Evolutionary conservation across 2,113 vertebrate species (phyloP), one percentile per base, ranked within the genome.

Genomic region (Paradisaea rubra): DNA sequence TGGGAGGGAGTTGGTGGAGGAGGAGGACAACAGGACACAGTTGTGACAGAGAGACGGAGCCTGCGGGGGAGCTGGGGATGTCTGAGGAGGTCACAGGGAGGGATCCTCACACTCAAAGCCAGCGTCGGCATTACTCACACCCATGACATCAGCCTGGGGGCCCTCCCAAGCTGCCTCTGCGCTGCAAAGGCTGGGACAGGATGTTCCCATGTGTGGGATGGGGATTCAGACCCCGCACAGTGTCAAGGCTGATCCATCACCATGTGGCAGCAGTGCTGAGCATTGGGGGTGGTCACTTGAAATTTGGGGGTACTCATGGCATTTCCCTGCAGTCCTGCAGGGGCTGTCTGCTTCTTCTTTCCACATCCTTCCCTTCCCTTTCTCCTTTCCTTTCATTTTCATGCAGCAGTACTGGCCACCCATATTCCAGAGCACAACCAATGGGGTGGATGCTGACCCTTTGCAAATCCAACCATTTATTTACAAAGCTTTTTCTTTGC

Each of bases 171-270:
- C 3, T 19, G 6, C 11, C 1, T 0, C 27, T 28, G 31, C 72
- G 68, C 24, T 1, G 6, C 7, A 22, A 64, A 61, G 73, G 45
- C 72, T 56, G 59, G 69, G 25, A 80, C 80, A 71, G 73, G 37
- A 22, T n/a, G 72, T 88, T 68, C 59, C 86, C 1, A 0, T 1
- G 2, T 7, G 33, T 77, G 81, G 68, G 81, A 69, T 52, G 64
- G 63, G 16, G 68, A 77, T 88, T 60, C 59, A 86, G 86, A 21
- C 18, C 44, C 44, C 0, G 12, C 9, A 7, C 0, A 0, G 30
- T 5, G 21, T 83, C 84, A 91, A 41, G 66, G 64, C 64, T 70
- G 68, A 65, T 9, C 54, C 63, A 60, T 65, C 64, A 44, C 45
- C 5, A 1, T 7, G 50, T 39, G 45, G 64, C 68, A 91, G 49